A percentile compares a stretch with the other conserved stretches of the same genome.
Conservation (phyloP, 2,797 vertebrate genomes). For the Artibeus lituratus region DNA sequence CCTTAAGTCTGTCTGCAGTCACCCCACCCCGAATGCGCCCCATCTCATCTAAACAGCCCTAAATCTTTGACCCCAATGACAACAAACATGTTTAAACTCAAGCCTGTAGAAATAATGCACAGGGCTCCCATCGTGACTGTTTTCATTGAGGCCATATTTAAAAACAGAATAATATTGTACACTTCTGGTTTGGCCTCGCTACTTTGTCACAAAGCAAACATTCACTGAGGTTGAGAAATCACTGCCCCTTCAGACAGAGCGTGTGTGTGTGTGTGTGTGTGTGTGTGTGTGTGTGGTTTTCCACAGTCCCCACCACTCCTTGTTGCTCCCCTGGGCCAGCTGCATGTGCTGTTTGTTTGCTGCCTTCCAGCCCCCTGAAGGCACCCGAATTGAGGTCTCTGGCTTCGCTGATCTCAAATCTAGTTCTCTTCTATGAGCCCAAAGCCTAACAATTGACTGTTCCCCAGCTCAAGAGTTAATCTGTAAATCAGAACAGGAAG, state of each 20-base stretch:
- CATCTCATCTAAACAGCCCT: neutral
- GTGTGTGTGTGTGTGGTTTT: neutral
- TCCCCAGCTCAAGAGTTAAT: conserved; percentile 37
- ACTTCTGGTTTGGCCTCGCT: neutral
- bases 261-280: no score
- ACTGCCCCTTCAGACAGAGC: neutral
- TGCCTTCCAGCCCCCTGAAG: neutral
- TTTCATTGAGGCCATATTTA: neutral
- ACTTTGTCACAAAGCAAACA: neutral
- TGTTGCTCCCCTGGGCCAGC: neutral
- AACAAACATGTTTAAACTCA: neutral
- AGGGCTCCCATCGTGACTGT: neutral
- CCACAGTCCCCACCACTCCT: neutral
- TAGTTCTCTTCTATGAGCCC: neutral
- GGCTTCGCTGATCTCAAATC: neutral
- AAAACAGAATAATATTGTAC: neutral
- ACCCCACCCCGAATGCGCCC: no score
- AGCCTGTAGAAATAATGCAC: neutral
- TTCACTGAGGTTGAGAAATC: neutral
- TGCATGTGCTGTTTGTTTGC: neutral
- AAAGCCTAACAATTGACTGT: neutral
- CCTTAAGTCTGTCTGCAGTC: neutral
- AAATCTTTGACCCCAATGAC: neutral
- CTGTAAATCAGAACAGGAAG: conserved; percentile 63
- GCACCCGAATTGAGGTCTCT: neutral